A percentile compares a stretch with the other conserved stretches of the same genome.
These are phyloP conservation scores for Amitus sp. DNA, from an alignment of 2,888 invertebrate species.

Conservation along the genomic window DNA sequence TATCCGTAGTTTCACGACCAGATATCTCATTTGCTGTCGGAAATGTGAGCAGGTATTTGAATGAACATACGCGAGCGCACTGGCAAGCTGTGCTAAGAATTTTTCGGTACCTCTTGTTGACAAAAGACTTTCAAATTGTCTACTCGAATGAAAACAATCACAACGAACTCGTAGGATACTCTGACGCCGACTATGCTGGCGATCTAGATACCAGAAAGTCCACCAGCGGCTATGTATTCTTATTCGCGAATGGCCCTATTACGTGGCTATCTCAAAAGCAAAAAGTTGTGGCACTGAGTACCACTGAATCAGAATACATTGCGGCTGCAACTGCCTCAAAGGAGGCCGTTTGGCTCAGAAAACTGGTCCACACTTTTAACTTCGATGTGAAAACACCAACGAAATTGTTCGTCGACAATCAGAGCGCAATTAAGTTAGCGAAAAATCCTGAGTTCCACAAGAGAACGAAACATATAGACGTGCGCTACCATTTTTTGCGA, in stretches of 20 bases:
- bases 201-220: constrained; percentile 8
- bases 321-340: constrained; percentile 13
- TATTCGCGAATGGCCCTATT: not conserved
- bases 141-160: too few species aligned
- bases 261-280: constrained; percentile 12
- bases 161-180: not conserved
- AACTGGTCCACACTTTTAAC: not conserved
- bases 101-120: constrained; percentile 7
- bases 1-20: constrained; percentile 20
- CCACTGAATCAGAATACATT: constrained; percentile 18
- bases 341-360: constrained; percentile 9
- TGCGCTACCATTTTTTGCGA: constrained; percentile 7
- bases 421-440: constrained; percentile 8
- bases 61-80: constrained; percentile 12
- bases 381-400: not conserved
- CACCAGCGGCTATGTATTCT: constrained; percentile 8
- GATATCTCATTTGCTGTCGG: constrained; percentile 29
- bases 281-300: constrained; percentile 12
- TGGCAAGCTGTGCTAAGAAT: constrained; percentile 25
- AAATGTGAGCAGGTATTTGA: constrained; percentile 18
- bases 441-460: constrained; percentile 12
- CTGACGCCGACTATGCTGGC: not conserved
- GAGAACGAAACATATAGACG: constrained; percentile 8
- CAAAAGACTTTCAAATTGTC: not conserved
- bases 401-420: constrained; percentile 1